Evolutionary conservation across 2,888 invertebrate species (phyloP).

Genomic region (Tetramorium bicarinatum): DNA sequence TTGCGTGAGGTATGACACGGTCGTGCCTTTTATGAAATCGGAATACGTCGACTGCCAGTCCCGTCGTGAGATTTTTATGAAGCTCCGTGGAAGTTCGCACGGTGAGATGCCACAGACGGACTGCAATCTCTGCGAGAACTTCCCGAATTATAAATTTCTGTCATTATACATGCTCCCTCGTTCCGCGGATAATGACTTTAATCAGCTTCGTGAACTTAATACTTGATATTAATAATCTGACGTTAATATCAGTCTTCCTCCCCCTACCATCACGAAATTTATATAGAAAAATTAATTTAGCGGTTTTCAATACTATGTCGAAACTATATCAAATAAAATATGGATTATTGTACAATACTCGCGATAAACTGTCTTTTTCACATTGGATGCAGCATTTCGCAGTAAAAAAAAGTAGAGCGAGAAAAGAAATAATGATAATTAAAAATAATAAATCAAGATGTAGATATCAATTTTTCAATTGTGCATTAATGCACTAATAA

Average conservation of each 20-base stretch:
- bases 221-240: conserved; percentile 34
- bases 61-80: conserved; percentile 5
- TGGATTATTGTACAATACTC: background rate
- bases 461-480: background rate
- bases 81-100: conserved; percentile 11
- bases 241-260: background rate
- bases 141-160: conserved; percentile 44
- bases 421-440: background rate
- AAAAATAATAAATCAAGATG: background rate
- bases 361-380: background rate
- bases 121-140: conserved; percentile 33
- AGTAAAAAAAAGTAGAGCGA: background rate
- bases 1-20: background rate
- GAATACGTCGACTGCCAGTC: background rate
- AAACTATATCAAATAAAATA: background rate
- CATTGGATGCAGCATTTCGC: background rate
- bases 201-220: conserved; percentile 32
- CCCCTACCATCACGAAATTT: background rate
- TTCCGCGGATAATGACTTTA: conserved; percentile 34
- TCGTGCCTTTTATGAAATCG: conserved; percentile 5
- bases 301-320: background rate
- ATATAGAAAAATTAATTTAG: background rate
- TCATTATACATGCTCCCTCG: conserved; percentile 28
- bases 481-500: background rate
- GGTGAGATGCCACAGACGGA: background rate